A percentile compares a stretch with the other conserved stretches of the same genome.
phyloP scores from a whole-genome alignment of 2,797 vertebrate species.

The Neosalanx taihuensis region DNA sequence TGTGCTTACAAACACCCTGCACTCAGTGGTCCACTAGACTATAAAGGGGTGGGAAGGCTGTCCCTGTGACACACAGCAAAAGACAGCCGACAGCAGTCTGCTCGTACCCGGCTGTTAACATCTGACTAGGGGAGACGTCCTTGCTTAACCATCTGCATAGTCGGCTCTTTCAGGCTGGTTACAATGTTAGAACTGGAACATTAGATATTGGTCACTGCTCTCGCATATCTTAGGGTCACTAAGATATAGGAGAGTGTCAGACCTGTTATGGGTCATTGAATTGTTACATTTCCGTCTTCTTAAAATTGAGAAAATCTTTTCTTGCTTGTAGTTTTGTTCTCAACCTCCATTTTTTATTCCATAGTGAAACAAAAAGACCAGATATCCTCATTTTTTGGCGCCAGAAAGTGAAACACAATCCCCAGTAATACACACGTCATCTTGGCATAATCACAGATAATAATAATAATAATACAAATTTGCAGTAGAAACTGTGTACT shows the following conservation, averaged over 20 bases:
- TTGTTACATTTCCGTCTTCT: background rate
- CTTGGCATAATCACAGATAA: background rate
- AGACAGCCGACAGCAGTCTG: constrained; percentile 33
- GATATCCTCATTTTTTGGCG: no score
- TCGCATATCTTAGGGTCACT: background rate
- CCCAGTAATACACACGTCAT: background rate
- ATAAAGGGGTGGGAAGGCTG: constrained; percentile 49
- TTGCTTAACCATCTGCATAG: background rate
- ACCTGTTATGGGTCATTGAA: background rate
- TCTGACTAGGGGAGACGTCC: background rate
- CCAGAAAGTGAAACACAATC: no score
- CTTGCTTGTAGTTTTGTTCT: background rate
- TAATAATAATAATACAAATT: background rate
- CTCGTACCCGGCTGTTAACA: constrained; percentile 24
- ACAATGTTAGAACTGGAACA: constrained; percentile 2
- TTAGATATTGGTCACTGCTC: background rate
- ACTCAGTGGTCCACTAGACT: constrained; percentile 56
- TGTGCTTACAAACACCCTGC: constrained; percentile 48
- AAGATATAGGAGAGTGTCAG: background rate
- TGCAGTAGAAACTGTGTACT: background rate
- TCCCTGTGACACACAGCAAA: constrained; percentile 37
- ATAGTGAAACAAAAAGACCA: background rate
- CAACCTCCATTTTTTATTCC: background rate
- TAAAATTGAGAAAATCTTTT: background rate
- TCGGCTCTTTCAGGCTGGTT: background rate